phyloP scores from a whole-genome alignment of 2,797 vertebrate species.

The Sebastes baramenuke region DNA sequence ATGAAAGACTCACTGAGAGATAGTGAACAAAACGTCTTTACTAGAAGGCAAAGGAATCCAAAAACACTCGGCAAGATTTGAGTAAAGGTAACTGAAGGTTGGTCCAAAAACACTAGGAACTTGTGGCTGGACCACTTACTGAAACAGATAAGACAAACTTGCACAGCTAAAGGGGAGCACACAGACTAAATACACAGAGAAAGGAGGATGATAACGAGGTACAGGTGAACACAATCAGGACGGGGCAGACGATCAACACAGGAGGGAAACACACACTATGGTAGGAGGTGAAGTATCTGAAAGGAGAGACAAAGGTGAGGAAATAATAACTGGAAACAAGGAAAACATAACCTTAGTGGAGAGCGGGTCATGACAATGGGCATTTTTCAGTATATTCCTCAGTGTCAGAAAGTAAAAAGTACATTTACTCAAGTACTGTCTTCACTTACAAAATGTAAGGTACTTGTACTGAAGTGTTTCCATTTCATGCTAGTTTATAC shows the following conservation, averaged over 20 bases:
- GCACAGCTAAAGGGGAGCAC: not conserved
- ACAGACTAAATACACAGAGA: not conserved
- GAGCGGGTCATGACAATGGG: too few species aligned
- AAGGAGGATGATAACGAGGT: not conserved
- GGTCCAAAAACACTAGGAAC: not conserved
- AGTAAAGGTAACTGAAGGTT: too few species aligned
- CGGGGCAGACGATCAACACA: not conserved
- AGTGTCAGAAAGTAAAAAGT: not conserved
- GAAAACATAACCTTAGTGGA: not conserved
- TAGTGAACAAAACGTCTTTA: too few species aligned
- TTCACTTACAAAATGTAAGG: not conserved
- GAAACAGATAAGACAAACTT: not conserved
- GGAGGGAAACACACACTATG: too few species aligned
- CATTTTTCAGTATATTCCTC: not conserved
- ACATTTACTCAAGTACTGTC: not conserved
- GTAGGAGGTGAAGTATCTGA: not conserved
- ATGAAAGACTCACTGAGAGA: not conserved
- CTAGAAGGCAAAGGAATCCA: not conserved
- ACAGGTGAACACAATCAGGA: not conserved
- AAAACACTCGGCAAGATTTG: not conserved
- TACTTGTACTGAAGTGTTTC: not conserved
- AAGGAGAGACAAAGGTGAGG: not conserved
- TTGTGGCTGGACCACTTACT: not conserved
- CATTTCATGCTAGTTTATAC: not conserved
- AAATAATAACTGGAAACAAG: not conserved